These are phyloP conservation scores for Pseudobourletiella spinata DNA, from an alignment of 1,140 invertebrate species.

Conservation along the genomic window DNA sequence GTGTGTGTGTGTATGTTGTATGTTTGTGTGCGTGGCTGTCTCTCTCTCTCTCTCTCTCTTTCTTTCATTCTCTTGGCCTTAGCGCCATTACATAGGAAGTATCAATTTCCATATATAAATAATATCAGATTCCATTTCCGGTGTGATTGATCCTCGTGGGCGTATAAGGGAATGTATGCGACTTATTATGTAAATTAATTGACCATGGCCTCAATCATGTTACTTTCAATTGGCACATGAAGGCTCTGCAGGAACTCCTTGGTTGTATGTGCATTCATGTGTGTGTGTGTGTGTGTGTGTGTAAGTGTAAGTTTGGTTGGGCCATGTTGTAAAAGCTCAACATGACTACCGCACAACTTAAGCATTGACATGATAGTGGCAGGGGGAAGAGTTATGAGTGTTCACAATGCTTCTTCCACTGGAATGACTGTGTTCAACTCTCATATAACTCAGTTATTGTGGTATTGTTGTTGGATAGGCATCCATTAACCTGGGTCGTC, in stretches of 20 bases:
- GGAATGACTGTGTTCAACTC: too few species aligned
- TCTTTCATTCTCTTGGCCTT: conserved; percentile 16
- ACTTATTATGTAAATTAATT: conserved; percentile 10
- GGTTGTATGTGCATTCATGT: too few species aligned
- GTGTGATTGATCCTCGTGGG: conserved; percentile 25
- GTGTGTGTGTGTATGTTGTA: too few species aligned
- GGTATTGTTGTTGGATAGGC: too few species aligned
- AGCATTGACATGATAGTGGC: neutral
- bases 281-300: too few species aligned
- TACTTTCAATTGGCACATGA: conserved; percentile 24
- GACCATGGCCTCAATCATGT: conserved; percentile 31
- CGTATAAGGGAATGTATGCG: neutral
- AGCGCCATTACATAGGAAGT: conserved; percentile 22
- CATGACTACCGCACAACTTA: neutral
- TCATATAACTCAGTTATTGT: too few species aligned
- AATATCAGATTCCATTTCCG: conserved; percentile 32
- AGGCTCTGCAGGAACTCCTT: too few species aligned
- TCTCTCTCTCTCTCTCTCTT: too few species aligned
- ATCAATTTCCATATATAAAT: conserved; percentile 15
- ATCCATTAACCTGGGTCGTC: too few species aligned
- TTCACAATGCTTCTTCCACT: neutral
- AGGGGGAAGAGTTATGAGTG: neutral
- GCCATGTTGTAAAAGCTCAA: neutral
- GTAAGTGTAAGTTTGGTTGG: neutral
- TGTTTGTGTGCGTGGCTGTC: too few species aligned